These are phyloP conservation scores for Amphiprion clarkii DNA, from an alignment of 2,797 vertebrate species.

Conservation along the genomic window DNA sequence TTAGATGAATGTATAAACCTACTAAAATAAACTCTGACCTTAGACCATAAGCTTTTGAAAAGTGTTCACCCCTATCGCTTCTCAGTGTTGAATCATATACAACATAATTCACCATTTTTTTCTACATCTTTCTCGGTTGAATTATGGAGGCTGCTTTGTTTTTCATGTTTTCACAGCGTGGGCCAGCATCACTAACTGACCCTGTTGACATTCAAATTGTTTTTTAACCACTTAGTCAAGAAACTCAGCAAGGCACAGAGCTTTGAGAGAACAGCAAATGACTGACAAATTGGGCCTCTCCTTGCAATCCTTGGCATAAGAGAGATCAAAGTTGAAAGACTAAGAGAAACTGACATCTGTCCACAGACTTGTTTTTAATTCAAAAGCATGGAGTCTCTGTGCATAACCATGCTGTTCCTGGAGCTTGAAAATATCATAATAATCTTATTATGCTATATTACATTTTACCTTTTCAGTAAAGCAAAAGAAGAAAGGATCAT, in stretches of 20 bases:
- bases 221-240: constrained; percentile 10
- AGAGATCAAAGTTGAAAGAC: neutral
- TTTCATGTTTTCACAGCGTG: constrained; percentile 2
- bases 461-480: neutral
- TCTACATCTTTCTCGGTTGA: too few species aligned
- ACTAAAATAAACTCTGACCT: neutral
- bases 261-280: constrained; percentile 7
- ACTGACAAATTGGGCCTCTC: neutral
- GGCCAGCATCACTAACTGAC: constrained; percentile 1
- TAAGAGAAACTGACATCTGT: neutral
- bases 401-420: neutral
- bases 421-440: constrained; percentile 1
- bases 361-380: neutral
- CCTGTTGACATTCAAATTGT: constrained; percentile 4
- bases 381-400: neutral
- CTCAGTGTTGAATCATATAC: too few species aligned
- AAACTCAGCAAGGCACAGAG: constrained; percentile 6
- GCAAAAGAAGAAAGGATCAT: neutral
- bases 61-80: too few species aligned
- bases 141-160: neutral
- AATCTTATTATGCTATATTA: neutral
- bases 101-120: too few species aligned
- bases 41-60: too few species aligned
- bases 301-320: neutral
- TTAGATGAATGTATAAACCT: neutral